Evolutionary conservation across 2,888 invertebrate genomes (phyloP).

Genomic region (Lasioglossum figueresi): DNA sequence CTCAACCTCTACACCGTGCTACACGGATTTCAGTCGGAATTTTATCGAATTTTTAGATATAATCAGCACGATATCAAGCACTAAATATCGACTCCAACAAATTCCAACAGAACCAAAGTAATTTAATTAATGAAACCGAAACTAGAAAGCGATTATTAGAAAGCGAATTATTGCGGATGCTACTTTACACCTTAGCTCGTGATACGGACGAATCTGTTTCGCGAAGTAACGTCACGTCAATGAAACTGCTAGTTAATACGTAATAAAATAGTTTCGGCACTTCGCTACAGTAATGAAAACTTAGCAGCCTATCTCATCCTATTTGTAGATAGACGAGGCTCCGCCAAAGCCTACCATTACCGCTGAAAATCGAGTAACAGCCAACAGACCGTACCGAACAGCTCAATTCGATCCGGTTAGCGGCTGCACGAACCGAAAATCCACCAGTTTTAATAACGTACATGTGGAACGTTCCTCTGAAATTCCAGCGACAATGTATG

Average conservation of each 20-base stretch:
- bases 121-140: no score
- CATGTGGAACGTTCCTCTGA: background rate
- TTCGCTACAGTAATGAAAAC: no score
- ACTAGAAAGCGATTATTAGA: no score
- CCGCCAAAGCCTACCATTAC: background rate
- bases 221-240: no score
- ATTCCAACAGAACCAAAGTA: no score
- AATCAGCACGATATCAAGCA: no score
- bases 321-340: background rate
- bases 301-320: no score
- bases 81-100: no score
- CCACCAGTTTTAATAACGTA: background rate
- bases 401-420: background rate
- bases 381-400: background rate
- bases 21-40: background rate
- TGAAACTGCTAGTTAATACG: no score
- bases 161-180: background rate
- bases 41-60: background rate
- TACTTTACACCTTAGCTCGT: no score
- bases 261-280: no score
- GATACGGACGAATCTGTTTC: no score
- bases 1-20: background rate
- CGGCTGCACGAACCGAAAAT: background rate
- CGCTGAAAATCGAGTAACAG: background rate
- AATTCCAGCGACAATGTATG: constrained; percentile 7